Conservation (phyloP, 1,140 invertebrate genomes). For the Adelges cooleyi region DNA sequence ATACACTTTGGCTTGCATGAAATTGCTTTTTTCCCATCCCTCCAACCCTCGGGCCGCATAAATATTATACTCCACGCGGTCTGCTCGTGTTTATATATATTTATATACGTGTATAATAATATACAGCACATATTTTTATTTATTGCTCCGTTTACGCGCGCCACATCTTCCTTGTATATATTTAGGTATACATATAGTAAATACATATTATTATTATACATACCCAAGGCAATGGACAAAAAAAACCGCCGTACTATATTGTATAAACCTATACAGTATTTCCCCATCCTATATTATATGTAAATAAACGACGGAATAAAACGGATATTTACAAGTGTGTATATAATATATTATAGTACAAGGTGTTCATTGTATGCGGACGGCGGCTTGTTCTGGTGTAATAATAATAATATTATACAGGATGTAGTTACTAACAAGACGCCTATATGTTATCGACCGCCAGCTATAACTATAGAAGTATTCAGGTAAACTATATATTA, state of each 20-base stretch:
- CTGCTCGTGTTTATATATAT: background rate
- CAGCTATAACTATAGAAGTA: no score
- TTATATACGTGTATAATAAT: no score
- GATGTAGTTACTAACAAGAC: no score
- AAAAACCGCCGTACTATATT: background rate
- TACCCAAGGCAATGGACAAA: no score
- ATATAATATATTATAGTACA: no score
- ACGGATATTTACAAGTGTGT: slow-evolving; percentile 16
- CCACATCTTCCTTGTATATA: background rate
- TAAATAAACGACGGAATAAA: slow-evolving; percentile 19
- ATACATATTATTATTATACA: no score
- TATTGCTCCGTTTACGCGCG: slow-evolving; percentile 19
- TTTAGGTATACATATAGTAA: background rate
- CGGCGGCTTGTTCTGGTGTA: no score
- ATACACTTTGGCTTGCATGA: slow-evolving; percentile 24
- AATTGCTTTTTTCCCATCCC: slow-evolving; percentile 20
- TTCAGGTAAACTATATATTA: no score
- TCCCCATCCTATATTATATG: background rate
- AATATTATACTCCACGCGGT: slow-evolving; percentile 6
- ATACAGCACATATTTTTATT: slow-evolving; percentile 15
- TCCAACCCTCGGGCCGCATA: background rate
- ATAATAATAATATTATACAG: no score
- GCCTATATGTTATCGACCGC: no score
- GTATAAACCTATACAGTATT: background rate
- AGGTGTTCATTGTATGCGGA: slow-evolving; percentile 1